Conservation (phyloP, 2,888 invertebrate species). For the Lasiommata megera region DNA sequence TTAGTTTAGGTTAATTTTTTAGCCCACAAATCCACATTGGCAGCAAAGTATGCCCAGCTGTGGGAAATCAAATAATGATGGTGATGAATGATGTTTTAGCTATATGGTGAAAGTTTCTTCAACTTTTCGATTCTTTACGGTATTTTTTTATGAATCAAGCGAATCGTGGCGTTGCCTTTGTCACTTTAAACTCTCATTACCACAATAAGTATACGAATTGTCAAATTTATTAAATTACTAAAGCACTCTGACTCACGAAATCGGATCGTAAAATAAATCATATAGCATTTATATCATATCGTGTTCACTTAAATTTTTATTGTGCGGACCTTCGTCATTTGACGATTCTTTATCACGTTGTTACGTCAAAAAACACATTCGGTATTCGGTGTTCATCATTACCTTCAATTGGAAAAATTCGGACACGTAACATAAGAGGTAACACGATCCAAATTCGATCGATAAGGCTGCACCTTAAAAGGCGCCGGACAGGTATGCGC, state of each 20-base stretch:
- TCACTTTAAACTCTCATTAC: not conserved
- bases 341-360: constrained; percentile 26
- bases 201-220: not conserved
- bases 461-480: constrained; percentile 59
- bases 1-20: too few relatives aligned
- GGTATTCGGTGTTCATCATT: constrained; percentile 32
- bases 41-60: too few relatives aligned
- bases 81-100: too few relatives aligned
- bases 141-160: not conserved
- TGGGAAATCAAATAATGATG: too few relatives aligned
- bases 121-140: not conserved
- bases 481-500: constrained; percentile 55
- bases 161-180: not conserved
- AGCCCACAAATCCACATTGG: too few relatives aligned
- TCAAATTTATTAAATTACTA: constrained; percentile 13
- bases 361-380: constrained; percentile 27
- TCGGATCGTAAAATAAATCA: constrained; percentile 24
- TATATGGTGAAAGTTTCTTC: too few relatives aligned
- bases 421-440: constrained; percentile 61
- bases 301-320: constrained; percentile 27
- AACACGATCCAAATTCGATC: constrained; percentile 60
- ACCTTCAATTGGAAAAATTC: constrained; percentile 39
- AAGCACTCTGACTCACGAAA: constrained; percentile 21
- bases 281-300: constrained; percentile 21
- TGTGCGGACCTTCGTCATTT: constrained; percentile 25